Percentiles rank a stretch among this genome's conserved stretches.
Conservation (phyloP, 2,797 vertebrate species). For the Natrix natrix region DNA sequence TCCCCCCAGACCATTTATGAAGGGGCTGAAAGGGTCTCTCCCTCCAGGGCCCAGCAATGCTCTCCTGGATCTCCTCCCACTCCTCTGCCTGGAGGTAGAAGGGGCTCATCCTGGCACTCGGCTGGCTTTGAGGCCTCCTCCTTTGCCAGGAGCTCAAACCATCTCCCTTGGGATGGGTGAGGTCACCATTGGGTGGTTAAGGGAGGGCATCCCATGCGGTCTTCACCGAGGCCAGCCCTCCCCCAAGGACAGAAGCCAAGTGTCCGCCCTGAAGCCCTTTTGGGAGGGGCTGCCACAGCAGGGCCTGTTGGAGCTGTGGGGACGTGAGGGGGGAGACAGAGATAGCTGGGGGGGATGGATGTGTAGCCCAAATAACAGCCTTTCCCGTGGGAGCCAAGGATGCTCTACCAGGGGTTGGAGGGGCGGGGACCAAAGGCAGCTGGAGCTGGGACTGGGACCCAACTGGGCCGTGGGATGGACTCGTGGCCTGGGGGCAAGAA, state of each 20-base stretch:
- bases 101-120: too few relatives aligned
- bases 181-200: background rate
- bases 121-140: background rate
- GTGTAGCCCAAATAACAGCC: background rate
- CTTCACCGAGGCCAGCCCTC: background rate
- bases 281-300: background rate
- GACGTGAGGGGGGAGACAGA: background rate
- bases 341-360: background rate
- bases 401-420: too few relatives aligned
- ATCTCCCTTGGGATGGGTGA: background rate
- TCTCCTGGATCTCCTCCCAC: background rate
- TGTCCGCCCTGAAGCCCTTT: too few relatives aligned
- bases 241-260: too few relatives aligned
- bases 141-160: background rate
- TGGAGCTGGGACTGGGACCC: too few relatives aligned
- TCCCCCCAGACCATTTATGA: too few relatives aligned
- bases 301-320: background rate
- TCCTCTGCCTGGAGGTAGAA: background rate
- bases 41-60: background rate
- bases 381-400: too few relatives aligned
- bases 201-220: background rate
- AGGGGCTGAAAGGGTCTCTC: background rate
- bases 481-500: too few relatives aligned
- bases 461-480: too few relatives aligned
- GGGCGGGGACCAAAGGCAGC: too few relatives aligned